Evolutionary conservation across 2,113 vertebrate genomes (phyloP).

Genomic region (Vombatus ursinus): DNA sequence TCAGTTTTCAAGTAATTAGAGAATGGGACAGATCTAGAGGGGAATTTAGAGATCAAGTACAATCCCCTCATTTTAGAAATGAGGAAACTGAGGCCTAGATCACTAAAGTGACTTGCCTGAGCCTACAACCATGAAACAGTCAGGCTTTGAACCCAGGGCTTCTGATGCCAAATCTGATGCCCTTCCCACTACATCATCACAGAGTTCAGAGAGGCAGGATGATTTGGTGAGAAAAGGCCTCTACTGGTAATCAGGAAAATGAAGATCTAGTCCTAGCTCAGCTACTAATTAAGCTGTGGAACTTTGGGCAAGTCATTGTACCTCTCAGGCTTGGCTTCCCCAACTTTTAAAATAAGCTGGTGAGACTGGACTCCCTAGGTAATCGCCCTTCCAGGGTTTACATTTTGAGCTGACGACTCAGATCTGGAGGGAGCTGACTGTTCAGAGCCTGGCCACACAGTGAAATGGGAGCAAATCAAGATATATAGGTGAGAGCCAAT

Average conservation of each 20-base stretch:
- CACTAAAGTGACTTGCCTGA: background rate
- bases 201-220: background rate
- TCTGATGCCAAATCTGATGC: background rate
- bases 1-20: background rate
- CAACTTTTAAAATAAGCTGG: background rate
- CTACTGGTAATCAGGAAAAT: background rate
- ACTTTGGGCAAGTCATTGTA: background rate
- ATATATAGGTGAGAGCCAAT: background rate
- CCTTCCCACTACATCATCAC: background rate
- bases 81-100: background rate
- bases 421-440: background rate
- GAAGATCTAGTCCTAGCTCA: background rate
- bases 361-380: background rate
- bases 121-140: background rate
- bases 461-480: background rate
- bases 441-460: background rate
- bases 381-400: background rate
- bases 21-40: background rate
- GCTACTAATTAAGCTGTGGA: background rate
- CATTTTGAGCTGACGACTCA: background rate
- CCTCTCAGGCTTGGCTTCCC: background rate
- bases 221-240: background rate
- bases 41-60: background rate
- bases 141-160: background rate
- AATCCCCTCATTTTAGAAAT: background rate